These are phyloP conservation scores for Lithophane socia DNA, from an alignment of 2,888 invertebrate genomes.

Conservation along the genomic window DNA sequence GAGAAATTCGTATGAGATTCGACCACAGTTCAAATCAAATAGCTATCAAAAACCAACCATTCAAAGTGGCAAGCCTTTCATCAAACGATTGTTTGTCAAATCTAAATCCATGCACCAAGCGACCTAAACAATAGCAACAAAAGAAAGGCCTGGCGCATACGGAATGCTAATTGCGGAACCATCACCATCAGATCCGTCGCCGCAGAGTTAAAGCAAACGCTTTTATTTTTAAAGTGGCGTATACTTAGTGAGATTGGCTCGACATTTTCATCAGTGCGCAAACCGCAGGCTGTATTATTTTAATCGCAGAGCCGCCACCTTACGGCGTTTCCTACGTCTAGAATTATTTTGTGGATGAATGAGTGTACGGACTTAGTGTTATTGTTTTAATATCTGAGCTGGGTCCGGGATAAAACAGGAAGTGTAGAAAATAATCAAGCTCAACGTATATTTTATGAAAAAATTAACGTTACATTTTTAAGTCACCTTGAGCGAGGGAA, in stretches of 20 bases:
- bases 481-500: too few relatives aligned
- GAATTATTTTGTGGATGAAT: constrained; percentile 70
- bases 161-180: constrained; percentile 84
- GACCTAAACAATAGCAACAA: constrained; percentile 66
- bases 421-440: neutral
- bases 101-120: constrained; percentile 1
- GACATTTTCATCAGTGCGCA: constrained; percentile 85
- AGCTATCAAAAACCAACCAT: neutral
- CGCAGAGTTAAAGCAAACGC: constrained; percentile 79
- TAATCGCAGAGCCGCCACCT: constrained; percentile 83
- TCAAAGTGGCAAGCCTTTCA: neutral
- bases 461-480: too few relatives aligned
- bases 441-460: too few relatives aligned
- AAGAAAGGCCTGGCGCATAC: constrained; percentile 73
- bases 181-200: constrained; percentile 78
- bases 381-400: constrained; percentile 47
- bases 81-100: neutral
- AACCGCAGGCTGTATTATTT: constrained; percentile 87
- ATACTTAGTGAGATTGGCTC: constrained; percentile 86
- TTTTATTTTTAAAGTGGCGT: constrained; percentile 88
- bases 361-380: constrained; percentile 45
- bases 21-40: neutral
- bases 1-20: neutral
- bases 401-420: constrained; percentile 22
- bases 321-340: constrained; percentile 72